Base-by-base conservation (phyloP, 2,113 vertebrate species). In the Balaenoptera acutorostrata region DNA sequence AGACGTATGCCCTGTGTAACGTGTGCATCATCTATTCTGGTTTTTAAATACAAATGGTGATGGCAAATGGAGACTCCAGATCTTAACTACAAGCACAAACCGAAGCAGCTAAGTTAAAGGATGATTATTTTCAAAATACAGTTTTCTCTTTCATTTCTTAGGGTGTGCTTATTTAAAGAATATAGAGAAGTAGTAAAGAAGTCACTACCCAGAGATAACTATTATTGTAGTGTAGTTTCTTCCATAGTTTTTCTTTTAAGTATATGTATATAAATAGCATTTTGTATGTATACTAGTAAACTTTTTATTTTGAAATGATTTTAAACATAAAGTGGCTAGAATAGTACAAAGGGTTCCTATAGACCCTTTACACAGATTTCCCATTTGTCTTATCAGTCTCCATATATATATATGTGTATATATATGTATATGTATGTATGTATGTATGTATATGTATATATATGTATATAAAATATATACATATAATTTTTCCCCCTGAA, bases 241-340 rank as follows among this genome's bases (percentile, higher is more conserved):
- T 89, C 29, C 20, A 17, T 82, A 61, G 52, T 89, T 93, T 69
- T 66, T 33, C 55, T 94, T 14, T 14, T 25, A 83, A 93, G 64
- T 83, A 33, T 31, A 25, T 77, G 9, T 36, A 49, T 57, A 3
- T 31, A 90, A 31, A 29, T 59, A 29, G 59, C 25, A 59, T 68
- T 68, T 77, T 21, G 7, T 82, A 31, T 82, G 20, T 66, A 36
- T 81, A 71, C 61, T 64, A 52, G 39, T 33, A 52, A 93, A 82
- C 64, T 81, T 85, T 59, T 72, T 86, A 52, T 68, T 95, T 97
- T 80, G 55, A 91, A 93, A 61, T 74, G 14, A 55, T 92, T 78
- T 41, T 25, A 66, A 68, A 52, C 17, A 29, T 71, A 44, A 88
- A 95, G 44, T 57, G 81, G 18, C 36, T 83, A 85, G 59, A 57